phyloP scores from a whole-genome alignment of 1,140 invertebrate species.

The Procambarus virginalis region DNA sequence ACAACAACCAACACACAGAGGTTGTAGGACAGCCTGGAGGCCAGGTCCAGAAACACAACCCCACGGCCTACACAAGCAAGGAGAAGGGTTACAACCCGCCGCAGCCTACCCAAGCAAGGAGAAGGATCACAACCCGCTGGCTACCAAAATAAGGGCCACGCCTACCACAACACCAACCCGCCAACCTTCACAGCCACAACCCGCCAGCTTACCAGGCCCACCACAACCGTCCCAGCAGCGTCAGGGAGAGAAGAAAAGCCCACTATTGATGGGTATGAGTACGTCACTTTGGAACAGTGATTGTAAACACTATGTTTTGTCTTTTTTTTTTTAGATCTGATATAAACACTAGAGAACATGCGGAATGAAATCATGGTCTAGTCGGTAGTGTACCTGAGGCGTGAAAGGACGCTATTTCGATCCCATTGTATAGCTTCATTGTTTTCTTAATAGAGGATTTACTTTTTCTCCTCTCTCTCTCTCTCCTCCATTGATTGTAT shows the following conservation, averaged over 20 bases:
- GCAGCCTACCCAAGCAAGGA: not conserved
- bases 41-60: not conserved
- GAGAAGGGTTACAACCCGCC: not conserved
- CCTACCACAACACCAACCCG: not conserved
- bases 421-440: too few species aligned
- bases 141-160: not conserved
- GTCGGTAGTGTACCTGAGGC: too few species aligned
- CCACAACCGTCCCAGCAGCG: not conserved
- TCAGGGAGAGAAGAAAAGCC: not conserved
- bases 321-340: too few species aligned
- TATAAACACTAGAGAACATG: too few species aligned
- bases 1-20: too few species aligned
- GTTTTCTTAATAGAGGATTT: too few species aligned
- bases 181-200: not conserved
- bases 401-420: too few species aligned
- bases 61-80: not conserved
- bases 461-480: too few species aligned
- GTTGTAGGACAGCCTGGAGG: too few species aligned
- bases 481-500: too few species aligned
- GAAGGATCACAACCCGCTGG: not conserved
- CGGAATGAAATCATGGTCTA: too few species aligned
- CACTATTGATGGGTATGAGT: constrained; percentile 7
- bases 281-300: constrained; percentile 24
- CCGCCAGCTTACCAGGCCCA: not conserved
- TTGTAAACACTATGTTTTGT: not conserved